Percentiles rank a stretch among this genome's conserved stretches.
phyloP scores from a whole-genome alignment of 2,113 vertebrate genomes.

The Myrmophylax atrothorax region DNA sequence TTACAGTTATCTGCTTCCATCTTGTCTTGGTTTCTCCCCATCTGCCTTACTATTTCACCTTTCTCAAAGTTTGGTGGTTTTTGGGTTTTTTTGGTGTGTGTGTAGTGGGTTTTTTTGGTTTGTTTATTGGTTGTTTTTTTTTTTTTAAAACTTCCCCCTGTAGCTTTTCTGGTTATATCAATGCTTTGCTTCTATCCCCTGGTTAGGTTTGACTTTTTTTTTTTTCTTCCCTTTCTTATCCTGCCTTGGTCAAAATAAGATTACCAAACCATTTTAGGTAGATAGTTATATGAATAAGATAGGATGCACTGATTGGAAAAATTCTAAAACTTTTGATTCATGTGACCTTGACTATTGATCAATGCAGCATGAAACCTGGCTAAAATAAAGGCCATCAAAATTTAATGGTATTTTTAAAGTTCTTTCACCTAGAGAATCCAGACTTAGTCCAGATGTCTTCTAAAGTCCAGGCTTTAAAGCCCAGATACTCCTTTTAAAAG shows the following conservation, averaged over 20 bases:
- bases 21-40: not conserved
- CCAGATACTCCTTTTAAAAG: not conserved
- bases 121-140: not conserved
- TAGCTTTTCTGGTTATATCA: not conserved
- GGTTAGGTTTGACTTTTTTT: not conserved
- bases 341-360: not conserved
- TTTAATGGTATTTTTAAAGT: not conserved
- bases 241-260: not conserved
- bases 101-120: not conserved
- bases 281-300: not conserved
- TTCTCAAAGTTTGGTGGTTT: not conserved
- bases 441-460: not conserved
- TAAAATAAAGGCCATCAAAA: not conserved
- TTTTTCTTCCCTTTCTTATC: not conserved
- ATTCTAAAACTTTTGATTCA: not conserved
- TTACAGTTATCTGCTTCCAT: not conserved
- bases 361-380: accelerated
- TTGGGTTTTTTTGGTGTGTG: not conserved
- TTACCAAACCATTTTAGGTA: not conserved
- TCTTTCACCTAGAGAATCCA: not conserved
- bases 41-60: not conserved
- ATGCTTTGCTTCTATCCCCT: accelerated
- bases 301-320: not conserved
- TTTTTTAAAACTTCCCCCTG: not conserved
- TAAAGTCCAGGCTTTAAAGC: not conserved